Evolutionary conservation across 2,888 invertebrate genomes (phyloP).

Genomic region (Vesta saturnalis): DNA sequence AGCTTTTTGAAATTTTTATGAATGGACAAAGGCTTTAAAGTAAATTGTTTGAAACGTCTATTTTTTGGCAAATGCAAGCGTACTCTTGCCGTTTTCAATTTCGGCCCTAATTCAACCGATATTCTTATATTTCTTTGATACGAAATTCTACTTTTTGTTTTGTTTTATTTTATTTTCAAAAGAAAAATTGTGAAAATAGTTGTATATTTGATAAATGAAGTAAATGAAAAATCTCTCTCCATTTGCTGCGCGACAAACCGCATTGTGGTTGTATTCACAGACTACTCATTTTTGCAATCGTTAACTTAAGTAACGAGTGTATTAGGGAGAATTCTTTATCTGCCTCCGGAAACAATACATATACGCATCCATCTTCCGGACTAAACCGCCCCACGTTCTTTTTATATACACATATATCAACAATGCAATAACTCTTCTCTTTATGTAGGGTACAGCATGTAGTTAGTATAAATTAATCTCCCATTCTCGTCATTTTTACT

Average conservation of each 20-base stretch:
- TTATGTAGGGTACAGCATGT: background rate
- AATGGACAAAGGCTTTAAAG: conserved; percentile 38
- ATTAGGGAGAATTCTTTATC: conserved; percentile 63
- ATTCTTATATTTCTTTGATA: background rate
- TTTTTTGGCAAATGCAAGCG: background rate
- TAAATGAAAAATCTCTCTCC: conserved; percentile 48
- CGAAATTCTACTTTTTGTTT: background rate
- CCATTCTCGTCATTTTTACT: too few species aligned
- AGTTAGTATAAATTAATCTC: conserved; percentile 4
- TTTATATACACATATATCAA: conserved; percentile 38
- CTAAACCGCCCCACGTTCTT: conserved; percentile 40
- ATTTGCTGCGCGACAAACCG: conserved; percentile 60
- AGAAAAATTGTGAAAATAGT: too few species aligned
- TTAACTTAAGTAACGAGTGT: conserved; percentile 62
- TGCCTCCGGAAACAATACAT: conserved; percentile 63
- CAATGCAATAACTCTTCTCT: conserved; percentile 32
- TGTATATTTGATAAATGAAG: conserved; percentile 57
- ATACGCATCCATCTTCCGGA: conserved; percentile 63
- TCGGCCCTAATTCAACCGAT: background rate
- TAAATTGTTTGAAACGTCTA: conserved; percentile 21
- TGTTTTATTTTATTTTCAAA: too few species aligned
- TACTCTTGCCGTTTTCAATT: background rate
- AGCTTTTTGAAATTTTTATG: conserved; percentile 42
- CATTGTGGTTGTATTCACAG: conserved; percentile 55
- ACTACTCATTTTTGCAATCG: conserved; percentile 53